Base-by-base conservation (phyloP, 2,888 invertebrate species). In the Drosophila prostipennis region DNA sequence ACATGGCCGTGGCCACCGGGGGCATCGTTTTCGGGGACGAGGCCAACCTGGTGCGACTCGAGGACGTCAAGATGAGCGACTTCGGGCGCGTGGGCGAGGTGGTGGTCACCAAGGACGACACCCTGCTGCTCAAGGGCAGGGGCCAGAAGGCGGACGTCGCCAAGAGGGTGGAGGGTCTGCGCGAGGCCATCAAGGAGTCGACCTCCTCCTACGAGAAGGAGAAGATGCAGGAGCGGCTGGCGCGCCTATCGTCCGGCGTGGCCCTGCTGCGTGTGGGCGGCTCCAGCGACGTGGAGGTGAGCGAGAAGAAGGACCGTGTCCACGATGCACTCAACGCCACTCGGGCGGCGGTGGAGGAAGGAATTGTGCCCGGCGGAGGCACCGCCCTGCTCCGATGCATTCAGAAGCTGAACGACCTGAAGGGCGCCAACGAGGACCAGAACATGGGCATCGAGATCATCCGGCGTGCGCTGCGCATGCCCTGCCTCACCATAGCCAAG, bases 281-380 rank as follows among this genome's bases (percentile, higher is more conserved):
- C 36, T 96, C 97, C 58, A 96, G 96, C 87, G 96, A 96, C 87
- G 96, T 98, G 11, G 98, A 98, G 92, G 98, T 98, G 0, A 97
- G 97, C 89, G 98, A 98, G 92, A 98, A 98, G 93, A 98, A 98
- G 91, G 98, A 98, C 89, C 94, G 98, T 59, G 98, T 98, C 1
- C 97, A 96, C 89, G 98, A 98, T 93, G 98, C 98, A 0, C 92
- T 98, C 37, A 97, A 97, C 90, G 98, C 98, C 1, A 98, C 98
- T 0, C 94, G 97, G 14, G 98, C 98, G 40, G 98, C 98, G 29
- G 96, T 98, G 52, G 98, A 98, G 91, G 98, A 98, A 92, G 98
- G 98, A 69, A 98, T 98, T 89, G 98, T 98, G 74, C 97, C 98
- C n/a, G 98, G 98, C 79, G 98, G 98, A 92, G 98, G 98, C 56